A percentile compares a stretch with the other conserved stretches of the same genome.
phyloP scores from a whole-genome alignment of 2,113 vertebrate species.

The Leptodactylus fuscus region DNA sequence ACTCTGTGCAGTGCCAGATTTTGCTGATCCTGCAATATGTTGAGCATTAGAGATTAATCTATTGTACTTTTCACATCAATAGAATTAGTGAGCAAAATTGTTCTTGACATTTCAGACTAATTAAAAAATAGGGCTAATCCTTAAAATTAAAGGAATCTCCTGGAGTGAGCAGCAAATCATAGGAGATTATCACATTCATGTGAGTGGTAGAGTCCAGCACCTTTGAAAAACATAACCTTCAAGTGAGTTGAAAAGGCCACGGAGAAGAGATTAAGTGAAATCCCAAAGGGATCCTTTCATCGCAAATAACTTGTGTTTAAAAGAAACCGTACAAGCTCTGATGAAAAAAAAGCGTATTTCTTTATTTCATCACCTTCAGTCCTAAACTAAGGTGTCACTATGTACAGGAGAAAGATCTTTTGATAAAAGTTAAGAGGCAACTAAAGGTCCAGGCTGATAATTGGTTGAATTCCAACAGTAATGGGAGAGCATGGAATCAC shows the following conservation, averaged over 20 bases:
- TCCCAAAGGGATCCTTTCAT: not conserved
- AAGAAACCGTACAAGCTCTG: not conserved
- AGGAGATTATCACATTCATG: conserved; percentile 71
- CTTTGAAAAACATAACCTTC: conserved; percentile 66
- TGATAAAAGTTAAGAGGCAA: too few species aligned
- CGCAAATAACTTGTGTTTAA: not conserved
- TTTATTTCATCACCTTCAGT: not conserved
- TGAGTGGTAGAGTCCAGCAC: conserved; percentile 69
- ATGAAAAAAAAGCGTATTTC: not conserved
- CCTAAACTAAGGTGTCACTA: too few species aligned
- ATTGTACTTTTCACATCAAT: conserved; percentile 18
- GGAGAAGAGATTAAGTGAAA: not conserved
- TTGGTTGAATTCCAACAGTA: too few species aligned
- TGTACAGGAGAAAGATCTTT: too few species aligned
- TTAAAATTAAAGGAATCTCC: conserved; percentile 66
- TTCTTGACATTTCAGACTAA: conserved; percentile 64
- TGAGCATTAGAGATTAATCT: not conserved
- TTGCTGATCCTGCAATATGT: not conserved
- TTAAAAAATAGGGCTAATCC: conserved; percentile 66
- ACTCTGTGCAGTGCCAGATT: not conserved
- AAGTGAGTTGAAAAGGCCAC: conserved; percentile 11
- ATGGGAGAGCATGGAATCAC: too few species aligned
- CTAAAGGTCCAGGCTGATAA: too few species aligned
- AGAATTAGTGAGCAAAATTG: conserved; percentile 51
- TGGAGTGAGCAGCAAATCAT: conserved; percentile 61